Evolutionary conservation across 2,113 vertebrate species (phyloP), one percentile per base, ranked within the genome.

Genomic region (Bothrops jararaca): DNA sequence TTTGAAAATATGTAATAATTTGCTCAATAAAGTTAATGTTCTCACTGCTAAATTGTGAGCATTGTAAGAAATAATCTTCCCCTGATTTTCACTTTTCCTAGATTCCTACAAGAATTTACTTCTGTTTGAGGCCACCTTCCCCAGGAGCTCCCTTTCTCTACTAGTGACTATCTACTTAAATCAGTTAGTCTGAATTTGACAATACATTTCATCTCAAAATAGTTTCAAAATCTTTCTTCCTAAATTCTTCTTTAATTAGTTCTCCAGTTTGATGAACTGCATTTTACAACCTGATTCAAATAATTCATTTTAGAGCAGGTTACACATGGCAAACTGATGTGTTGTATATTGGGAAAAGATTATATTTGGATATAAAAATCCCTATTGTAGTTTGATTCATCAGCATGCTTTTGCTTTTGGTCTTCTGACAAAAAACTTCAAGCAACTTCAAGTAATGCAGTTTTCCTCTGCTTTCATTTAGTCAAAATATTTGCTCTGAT

Each of bases 381-480:
- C 92, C 26, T 96, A 80, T 97, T 94, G 93, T 0, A 60, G 92
- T 93, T 96, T 96, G 94, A 96, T 94, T 95, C 95, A 97, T 53
- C 92, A 93, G 94, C 93, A 96, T 96, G 56, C 56, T 0, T 90
- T 96, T 96, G 26, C 95, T 97, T 96, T 96, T 56, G 23, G 95
- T 95, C 97, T 98, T 97, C 97, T 96, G 94, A 97, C 42, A 94
- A 97, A 94, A 97, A 97, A 97, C 97, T 96, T 98, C 97, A 97
- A 98, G 96, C 97, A 97, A 97, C 95, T 98, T 98, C 97, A 98
- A 97, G 97, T 97, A 98, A 97, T 96, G 97, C 97, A 97, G 96
- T 96, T 93, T 97, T 97, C 97, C 97, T 97, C 98, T 97, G 96
- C 95, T 97, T 97, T 96, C 95, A 96, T 58, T 96, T 95, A 95